phyloP scores from a whole-genome alignment of 2,113 vertebrate species.

The Paedocypris sp. region DNA sequence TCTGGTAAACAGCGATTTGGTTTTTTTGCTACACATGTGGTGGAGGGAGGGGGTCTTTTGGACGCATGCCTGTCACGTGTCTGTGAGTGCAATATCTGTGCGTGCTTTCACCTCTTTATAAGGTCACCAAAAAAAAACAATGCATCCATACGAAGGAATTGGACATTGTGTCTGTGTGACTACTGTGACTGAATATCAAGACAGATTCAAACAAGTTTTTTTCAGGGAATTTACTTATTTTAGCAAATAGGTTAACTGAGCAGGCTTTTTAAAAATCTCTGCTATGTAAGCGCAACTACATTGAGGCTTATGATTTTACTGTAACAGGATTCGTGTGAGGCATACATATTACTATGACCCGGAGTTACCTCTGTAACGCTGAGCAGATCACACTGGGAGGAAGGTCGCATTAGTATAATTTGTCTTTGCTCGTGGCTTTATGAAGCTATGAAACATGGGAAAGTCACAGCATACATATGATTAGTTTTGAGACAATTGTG shows the following conservation, averaged over 20 bases:
- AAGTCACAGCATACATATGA: not conserved
- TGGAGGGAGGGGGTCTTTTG: not conserved
- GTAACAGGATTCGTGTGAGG: not conserved
- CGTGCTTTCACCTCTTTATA: not conserved
- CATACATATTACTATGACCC: not conserved
- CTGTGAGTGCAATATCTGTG: not conserved
- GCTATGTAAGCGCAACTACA: not conserved
- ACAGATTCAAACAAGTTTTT: not conserved
- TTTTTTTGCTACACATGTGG: not conserved
- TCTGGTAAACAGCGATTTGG: not conserved
- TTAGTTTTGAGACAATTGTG: no score
- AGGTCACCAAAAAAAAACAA: not conserved
- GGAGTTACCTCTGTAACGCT: not conserved
- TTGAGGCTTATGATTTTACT: not conserved
- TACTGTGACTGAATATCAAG: not conserved
- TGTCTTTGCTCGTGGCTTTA: not conserved
- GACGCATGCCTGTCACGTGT: not conserved
- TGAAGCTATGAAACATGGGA: not conserved
- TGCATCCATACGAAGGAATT: no score
- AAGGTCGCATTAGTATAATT: constrained; percentile 16
- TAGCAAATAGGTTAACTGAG: not conserved
- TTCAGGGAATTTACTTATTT: no score
- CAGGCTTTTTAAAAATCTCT: not conserved
- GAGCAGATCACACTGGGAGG: not conserved
- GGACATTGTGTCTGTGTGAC: no score